Evolutionary conservation across 2,113 vertebrate species (phyloP).

Genomic region (Natator depressus): DNA sequence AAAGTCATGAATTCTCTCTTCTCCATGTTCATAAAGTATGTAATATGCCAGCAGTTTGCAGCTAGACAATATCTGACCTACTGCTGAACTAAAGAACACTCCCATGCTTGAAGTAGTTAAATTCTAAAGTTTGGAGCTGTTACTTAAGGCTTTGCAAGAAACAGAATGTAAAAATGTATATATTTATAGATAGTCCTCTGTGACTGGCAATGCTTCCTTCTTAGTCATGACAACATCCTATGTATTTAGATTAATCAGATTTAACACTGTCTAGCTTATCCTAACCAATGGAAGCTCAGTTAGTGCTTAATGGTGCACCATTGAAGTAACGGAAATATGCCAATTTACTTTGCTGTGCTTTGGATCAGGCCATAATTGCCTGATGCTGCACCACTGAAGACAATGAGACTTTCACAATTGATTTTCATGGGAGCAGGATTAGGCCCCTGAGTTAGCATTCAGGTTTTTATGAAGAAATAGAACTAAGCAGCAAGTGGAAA

Average conservation of each 20-base stretch:
- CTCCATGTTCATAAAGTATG: neutral
- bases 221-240: neutral
- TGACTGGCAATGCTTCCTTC: neutral
- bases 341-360: neutral
- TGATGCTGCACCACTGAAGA: neutral
- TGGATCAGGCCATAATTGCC: neutral
- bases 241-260: neutral
- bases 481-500: constrained; percentile 13
- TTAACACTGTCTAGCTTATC: neutral
- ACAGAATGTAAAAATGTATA: neutral
- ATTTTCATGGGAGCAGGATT: constrained; percentile 4
- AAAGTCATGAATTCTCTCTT: neutral
- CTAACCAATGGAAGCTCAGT: constrained; percentile 33
- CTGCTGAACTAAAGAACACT: neutral
- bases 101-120: neutral
- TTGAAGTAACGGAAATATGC: neutral
- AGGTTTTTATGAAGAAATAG: neutral
- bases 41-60: neutral
- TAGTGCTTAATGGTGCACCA: neutral
- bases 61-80: neutral
- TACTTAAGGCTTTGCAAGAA: neutral
- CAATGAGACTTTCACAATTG: neutral
- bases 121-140: neutral
- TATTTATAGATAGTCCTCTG: neutral
- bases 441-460: constrained; percentile 3